These are phyloP conservation scores for Parochlus steinenii DNA, from an alignment of 2,888 invertebrate species.

Conservation along the genomic window DNA sequence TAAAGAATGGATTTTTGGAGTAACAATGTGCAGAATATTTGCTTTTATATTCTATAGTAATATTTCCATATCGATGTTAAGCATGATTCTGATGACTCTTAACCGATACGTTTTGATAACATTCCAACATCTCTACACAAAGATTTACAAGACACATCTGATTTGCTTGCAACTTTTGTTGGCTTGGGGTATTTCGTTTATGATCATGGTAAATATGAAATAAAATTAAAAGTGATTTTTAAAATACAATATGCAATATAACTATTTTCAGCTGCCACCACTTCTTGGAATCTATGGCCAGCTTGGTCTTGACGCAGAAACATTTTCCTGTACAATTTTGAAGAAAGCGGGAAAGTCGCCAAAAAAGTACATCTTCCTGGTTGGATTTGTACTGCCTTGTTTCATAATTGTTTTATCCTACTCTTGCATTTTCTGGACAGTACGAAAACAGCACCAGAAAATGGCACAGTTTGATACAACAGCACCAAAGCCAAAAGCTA, in stretches of 20 bases:
- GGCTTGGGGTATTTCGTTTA: conserved; percentile 64
- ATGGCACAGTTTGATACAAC: conserved; percentile 26
- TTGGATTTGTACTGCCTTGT: conserved; percentile 73
- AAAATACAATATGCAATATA: neutral
- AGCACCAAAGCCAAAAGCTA: conserved; percentile 47
- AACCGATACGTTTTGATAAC: conserved; percentile 78
- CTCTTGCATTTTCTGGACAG: conserved; percentile 69
- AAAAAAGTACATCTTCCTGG: conserved; percentile 65
- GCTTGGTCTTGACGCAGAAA: conserved; percentile 58
- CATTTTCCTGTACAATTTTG: conserved; percentile 81
- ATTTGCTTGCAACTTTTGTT: conserved; percentile 61
- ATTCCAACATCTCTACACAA: conserved; percentile 60
- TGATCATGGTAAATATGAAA: conserved; percentile 41
- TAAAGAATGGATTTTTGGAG: conserved; percentile 66
- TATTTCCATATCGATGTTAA: conserved; percentile 70
- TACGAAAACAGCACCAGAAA: conserved; percentile 27
- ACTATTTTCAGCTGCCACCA: conserved; percentile 48
- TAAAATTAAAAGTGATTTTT: neutral
- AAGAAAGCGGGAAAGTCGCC: conserved; percentile 61
- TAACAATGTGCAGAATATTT: conserved; percentile 62
- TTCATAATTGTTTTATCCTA: conserved; percentile 71
- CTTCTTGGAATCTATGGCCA: conserved; percentile 70
- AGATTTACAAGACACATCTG: conserved; percentile 54
- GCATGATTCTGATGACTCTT: conserved; percentile 79
- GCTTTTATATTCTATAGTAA: conserved; percentile 82